phyloP scores from a whole-genome alignment of 2,888 invertebrate genomes.

The Cryptus viduatorius region DNA sequence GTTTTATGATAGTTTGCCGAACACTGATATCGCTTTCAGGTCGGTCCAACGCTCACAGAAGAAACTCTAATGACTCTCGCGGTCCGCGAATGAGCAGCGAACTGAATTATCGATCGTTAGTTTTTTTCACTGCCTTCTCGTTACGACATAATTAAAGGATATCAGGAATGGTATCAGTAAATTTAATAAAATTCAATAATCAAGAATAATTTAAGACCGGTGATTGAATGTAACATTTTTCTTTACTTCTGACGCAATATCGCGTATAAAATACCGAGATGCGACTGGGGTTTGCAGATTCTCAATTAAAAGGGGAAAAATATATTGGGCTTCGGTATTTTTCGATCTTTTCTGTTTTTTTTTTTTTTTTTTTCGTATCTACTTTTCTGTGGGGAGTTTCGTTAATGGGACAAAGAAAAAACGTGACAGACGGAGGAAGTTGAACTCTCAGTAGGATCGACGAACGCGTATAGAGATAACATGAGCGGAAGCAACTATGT shows the following conservation, averaged over 20 bases:
- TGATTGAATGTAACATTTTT: neutral
- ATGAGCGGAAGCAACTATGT: conserved; percentile 6
- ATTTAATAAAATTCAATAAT: no score
- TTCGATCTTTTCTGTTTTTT: neutral
- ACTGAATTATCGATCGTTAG: conserved; percentile 3
- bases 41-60: conserved; percentile 15
- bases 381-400: no score
- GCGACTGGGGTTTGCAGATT: no score
- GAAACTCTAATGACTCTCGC: conserved; percentile 23
- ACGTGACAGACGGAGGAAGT: neutral
- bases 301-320: no score
- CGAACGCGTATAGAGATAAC: neutral
- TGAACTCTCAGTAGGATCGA: neutral
- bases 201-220: no score
- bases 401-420: neutral
- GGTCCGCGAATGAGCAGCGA: neutral
- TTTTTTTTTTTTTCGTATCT: neutral
- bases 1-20: conserved; percentile 35
- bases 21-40: neutral
- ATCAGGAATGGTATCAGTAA: neutral
- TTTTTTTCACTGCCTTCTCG: neutral
- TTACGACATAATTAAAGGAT: neutral
- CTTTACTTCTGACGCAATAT: neutral
- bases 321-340: neutral
- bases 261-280: no score